phyloP scores from a whole-genome alignment of 2,888 invertebrate genomes.

The Zygothrica quintamaculata region DNA sequence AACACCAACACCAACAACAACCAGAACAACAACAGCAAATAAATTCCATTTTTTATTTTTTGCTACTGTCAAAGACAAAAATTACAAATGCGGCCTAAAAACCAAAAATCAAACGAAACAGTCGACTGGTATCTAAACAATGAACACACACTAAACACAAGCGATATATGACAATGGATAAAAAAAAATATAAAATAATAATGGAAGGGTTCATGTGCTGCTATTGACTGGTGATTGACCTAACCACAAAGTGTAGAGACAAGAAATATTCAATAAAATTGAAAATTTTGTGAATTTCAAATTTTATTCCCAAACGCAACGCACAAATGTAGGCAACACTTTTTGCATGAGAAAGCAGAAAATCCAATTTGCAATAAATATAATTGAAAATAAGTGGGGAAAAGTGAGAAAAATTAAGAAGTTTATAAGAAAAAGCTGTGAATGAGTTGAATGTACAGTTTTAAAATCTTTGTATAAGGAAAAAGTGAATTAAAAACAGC shows the following conservation, averaged over 20 bases:
- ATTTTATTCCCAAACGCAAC: slow-evolving; percentile 18
- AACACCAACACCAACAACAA: no score
- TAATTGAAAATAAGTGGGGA: slow-evolving; percentile 37
- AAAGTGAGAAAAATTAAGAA: background rate
- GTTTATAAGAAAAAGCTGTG: no score
- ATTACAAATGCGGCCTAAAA: slow-evolving; percentile 54
- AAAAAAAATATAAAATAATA: no score
- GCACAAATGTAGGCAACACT: slow-evolving; percentile 59
- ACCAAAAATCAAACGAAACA: slow-evolving; percentile 50
- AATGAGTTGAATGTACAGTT: no score
- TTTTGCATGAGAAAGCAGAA: slow-evolving; percentile 37
- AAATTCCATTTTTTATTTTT: slow-evolving; percentile 27
- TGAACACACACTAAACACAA: slow-evolving; percentile 24
- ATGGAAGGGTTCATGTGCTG: slow-evolving; percentile 43
- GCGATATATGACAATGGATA: slow-evolving; percentile 26
- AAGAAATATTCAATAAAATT: background rate
- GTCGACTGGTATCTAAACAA: slow-evolving; percentile 44
- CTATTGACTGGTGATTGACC: slow-evolving; percentile 70
- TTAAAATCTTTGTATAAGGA: no score
- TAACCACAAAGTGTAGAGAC: slow-evolving; percentile 17
- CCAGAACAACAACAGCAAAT: no score
- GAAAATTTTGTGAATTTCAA: no score
- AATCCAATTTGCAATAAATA: slow-evolving; percentile 22
- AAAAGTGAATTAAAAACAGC: no score
- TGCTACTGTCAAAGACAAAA: slow-evolving; percentile 68